These are phyloP conservation scores for Trematocara nigrifrons DNA, from an alignment of 2,113 vertebrate genomes.

Conservation along the genomic window DNA sequence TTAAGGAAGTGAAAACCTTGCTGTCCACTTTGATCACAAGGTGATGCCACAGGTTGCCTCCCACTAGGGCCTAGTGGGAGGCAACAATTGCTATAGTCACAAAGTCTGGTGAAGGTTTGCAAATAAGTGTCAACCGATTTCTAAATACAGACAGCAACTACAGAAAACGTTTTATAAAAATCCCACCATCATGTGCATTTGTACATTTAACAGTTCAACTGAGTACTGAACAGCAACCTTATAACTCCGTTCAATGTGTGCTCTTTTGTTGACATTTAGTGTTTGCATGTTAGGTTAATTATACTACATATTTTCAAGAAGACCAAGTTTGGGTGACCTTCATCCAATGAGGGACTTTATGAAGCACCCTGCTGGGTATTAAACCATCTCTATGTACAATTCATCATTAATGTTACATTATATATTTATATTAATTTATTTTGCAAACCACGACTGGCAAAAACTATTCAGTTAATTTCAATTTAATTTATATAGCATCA, in stretches of 20 bases:
- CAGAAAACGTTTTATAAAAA: not conserved
- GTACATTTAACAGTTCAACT: not conserved
- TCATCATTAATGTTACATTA: not conserved
- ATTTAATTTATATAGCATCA: not conserved
- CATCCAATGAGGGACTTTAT: not conserved
- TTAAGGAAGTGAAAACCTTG: not conserved
- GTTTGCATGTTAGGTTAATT: not conserved
- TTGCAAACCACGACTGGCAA: not conserved
- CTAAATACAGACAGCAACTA: not conserved
- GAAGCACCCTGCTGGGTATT: not conserved
- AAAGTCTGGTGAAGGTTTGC: not conserved
- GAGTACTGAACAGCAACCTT: not conserved
- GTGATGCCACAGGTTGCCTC: not conserved
- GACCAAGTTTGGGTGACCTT: not conserved
- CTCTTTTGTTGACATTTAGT: not conserved
- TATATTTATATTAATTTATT: not conserved
- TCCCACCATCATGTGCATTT: not conserved
- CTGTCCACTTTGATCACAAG: not conserved
- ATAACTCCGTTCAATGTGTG: rapidly evolving
- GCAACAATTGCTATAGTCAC: not conserved
- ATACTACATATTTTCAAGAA: not conserved
- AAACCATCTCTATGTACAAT: not conserved
- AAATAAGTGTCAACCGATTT: rapidly evolving
- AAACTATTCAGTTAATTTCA: not conserved
- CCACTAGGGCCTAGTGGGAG: not conserved